Percentiles rank a stretch among this genome's conserved stretches.
phyloP scores from a whole-genome alignment of 2,113 vertebrate species.

The Rhizomys pruinosus region DNA sequence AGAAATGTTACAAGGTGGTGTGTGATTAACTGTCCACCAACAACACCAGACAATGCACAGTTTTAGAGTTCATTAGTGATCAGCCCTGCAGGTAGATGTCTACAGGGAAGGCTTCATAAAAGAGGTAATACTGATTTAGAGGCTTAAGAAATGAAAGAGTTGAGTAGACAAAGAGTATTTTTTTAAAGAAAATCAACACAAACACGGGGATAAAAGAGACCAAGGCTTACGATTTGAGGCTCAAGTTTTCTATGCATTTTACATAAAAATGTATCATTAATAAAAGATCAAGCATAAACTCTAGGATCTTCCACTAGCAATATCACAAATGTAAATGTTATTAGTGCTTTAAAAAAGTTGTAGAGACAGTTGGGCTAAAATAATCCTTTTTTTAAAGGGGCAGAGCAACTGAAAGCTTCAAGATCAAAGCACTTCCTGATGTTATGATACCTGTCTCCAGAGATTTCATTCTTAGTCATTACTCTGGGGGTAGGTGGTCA shows the following conservation, averaged over 20 bases:
- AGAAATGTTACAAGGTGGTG: background rate
- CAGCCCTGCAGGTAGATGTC: background rate
- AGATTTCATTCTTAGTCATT: background rate
- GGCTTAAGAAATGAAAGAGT: background rate
- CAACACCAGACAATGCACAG: background rate
- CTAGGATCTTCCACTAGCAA: background rate
- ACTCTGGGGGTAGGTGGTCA: background rate
- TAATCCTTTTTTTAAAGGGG: conserved; percentile 11
- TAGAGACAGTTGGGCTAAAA: background rate
- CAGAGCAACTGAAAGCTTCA: background rate
- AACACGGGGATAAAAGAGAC: background rate
- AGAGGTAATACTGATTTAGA: background rate
- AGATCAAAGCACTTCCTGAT: background rate
- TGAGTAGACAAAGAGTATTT: background rate
- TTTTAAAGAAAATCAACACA: background rate
- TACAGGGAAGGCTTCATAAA: background rate
- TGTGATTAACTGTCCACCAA: conserved; percentile 21
- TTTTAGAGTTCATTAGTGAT: conserved; percentile 9
- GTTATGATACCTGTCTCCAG: conserved; percentile 28
- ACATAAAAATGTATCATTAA: conserved; percentile 18
- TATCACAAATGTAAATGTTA: conserved; percentile 30
- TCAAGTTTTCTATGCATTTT: background rate
- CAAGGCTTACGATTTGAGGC: background rate
- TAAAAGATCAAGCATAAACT: conserved; percentile 40
- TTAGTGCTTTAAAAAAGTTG: background rate